These are phyloP conservation scores for Tetramorium parvispinum DNA, from an alignment of 1,140 invertebrate genomes.

Conservation along the genomic window DNA sequence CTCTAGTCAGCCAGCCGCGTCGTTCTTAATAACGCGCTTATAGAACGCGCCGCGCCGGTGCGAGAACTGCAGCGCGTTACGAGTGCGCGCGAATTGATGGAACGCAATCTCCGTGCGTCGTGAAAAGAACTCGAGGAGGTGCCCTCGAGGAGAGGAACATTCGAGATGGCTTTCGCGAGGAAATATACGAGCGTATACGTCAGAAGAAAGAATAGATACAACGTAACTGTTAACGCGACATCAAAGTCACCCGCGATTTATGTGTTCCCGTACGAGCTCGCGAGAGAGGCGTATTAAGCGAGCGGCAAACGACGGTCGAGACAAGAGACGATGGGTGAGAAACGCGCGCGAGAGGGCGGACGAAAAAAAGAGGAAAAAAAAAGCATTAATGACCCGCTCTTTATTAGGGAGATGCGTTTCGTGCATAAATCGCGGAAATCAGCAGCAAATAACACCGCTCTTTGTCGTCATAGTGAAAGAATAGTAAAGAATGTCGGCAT, in stretches of 20 bases:
- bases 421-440: slow-evolving; percentile 70
- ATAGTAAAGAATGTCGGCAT: not conserved
- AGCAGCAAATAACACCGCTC: slow-evolving; percentile 7
- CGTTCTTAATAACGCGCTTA: slow-evolving; percentile 30
- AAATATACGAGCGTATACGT: slow-evolving; percentile 26
- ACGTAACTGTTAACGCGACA: slow-evolving; percentile 41
- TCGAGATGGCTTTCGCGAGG: not conserved
- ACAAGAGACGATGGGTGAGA: slow-evolving; percentile 13
- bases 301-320: slow-evolving; percentile 35
- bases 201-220: slow-evolving; percentile 35
- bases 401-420: slow-evolving; percentile 70
- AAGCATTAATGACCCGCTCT: slow-evolving; percentile 68
- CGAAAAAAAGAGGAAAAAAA: not conserved
- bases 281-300: slow-evolving; percentile 60
- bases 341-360: slow-evolving; percentile 32
- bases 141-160: not conserved
- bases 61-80: not conserved
- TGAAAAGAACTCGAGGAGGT: slow-evolving; percentile 21
- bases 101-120: slow-evolving; percentile 19
- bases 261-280: slow-evolving; percentile 17
- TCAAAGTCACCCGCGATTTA: slow-evolving; percentile 61
- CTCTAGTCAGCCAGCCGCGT: slow-evolving; percentile 17
- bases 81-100: slow-evolving; percentile 9
- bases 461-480: not conserved
- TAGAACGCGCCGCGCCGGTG: not conserved